phyloP scores from a whole-genome alignment of 92 coral and sea anemone species.

The Epizoanthus ramosus region DNA sequence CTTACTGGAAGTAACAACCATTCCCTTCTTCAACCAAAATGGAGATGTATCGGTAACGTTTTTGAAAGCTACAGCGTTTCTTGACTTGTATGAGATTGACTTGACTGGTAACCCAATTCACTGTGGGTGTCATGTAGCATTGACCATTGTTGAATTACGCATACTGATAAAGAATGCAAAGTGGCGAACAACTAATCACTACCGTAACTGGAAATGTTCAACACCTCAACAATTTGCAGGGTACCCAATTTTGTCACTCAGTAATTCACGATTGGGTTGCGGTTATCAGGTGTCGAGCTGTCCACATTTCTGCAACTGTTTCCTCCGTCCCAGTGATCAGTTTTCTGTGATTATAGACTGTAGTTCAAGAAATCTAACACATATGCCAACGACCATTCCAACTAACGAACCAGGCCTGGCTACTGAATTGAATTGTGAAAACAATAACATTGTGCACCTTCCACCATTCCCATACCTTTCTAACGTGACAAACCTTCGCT shows the following conservation, averaged over 20 bases:
- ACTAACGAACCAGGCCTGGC: conserved; percentile 35
- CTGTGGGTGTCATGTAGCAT: conserved; percentile 13
- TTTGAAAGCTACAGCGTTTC: neutral
- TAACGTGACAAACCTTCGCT: conserved; percentile 61
- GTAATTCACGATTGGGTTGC: conserved; percentile 47
- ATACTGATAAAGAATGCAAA: neutral
- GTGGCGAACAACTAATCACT: conserved; percentile 25
- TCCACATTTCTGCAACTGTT: conserved; percentile 63
- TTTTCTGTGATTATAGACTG: conserved; percentile 56
- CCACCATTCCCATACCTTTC: conserved; percentile 48
- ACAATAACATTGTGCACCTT: conserved; percentile 62
- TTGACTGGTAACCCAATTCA: conserved; percentile 33
- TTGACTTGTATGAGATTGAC: conserved; percentile 9
- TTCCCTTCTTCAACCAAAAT: neutral
- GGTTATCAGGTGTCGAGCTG: conserved; percentile 48
- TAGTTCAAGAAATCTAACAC: conserved; percentile 46
- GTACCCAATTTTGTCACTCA: conserved; percentile 45
- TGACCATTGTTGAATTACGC: neutral
- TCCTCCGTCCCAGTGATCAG: conserved; percentile 48
- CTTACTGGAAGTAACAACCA: neutral
- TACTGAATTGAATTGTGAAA: conserved; percentile 52
- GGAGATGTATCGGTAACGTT: neutral
- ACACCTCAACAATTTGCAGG: conserved; percentile 46
- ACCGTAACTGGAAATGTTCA: conserved; percentile 72
- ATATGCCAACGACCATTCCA: conserved; percentile 59